Base-by-base conservation (phyloP, 2,888 invertebrate genomes). In the Erynnis tages region DNA sequence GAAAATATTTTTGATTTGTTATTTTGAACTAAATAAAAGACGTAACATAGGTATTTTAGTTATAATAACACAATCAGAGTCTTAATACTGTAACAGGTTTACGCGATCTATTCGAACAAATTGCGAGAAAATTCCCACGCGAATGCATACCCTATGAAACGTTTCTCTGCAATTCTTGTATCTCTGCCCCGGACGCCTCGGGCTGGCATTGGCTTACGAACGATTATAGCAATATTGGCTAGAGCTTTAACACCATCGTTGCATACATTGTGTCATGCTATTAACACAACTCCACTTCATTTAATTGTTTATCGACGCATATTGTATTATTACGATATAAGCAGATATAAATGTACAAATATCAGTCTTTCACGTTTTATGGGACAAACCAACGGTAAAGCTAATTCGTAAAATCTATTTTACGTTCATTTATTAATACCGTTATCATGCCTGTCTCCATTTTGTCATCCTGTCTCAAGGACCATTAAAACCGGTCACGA, bases 91-190 rank as follows among this genome's bases (percentile, higher is more conserved):
- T 34, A 34, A 49, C 41, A 49, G 49, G 49, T 49, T 49, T 49
- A 49, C 49, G 48, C 29, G 38, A 40, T 47, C 27, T 37, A 27
- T 19, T n/a, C 48, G 11, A 34, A 49, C 41, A 49, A 41, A 41
- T 49, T 49, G 41, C 49, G 34, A 49, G 41, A 49, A 27, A 34
- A 49, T 49, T 49, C 41, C 25, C 49, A 41, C 41, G 41, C 32
- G 17, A 16, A 45, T 13, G 34, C 11, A 34, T 41, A 27, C 16
- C 25, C 23, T 41, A 19, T 27, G 23, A 19, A 38, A 17, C 17
- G 40, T 16, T 23, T 40, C 32, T 34, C 32, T 41, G 34, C 27
- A 27, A 41, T 41, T 40, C 30, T 32, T 25, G 32, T 14, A 49
- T 32, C 48, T 29, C 29, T 19, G 16, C 19, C n/a, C 13, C 7